Conservation (phyloP, 2,113 vertebrate species). For the Burhinus oedicnemus region DNA sequence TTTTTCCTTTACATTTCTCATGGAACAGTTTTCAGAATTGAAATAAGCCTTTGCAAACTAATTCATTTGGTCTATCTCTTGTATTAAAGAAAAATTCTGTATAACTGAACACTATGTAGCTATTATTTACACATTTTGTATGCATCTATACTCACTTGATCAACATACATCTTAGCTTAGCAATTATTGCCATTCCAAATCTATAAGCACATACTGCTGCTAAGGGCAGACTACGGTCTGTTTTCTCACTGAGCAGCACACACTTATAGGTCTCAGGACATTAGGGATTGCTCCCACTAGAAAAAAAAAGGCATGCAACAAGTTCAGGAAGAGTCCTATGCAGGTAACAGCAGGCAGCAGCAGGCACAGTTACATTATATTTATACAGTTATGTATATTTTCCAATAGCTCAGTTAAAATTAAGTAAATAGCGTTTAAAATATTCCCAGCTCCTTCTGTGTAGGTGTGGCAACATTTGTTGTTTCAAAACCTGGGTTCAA, state of each 20-base stretch:
- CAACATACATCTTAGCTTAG: not conserved
- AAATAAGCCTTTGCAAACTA: not conserved
- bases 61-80: not conserved
- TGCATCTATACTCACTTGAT: too few relatives aligned
- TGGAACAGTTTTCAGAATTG: not conserved
- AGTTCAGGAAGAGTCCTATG: not conserved
- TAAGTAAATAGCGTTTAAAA: not conserved
- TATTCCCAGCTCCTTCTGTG: not conserved
- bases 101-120: too few relatives aligned
- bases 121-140: too few relatives aligned
- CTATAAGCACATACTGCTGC: not conserved
- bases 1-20: not conserved
- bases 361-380: not conserved
- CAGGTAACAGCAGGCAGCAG: not conserved
- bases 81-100: not conserved
- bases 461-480: not conserved
- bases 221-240: not conserved
- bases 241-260: not conserved
- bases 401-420: not conserved
- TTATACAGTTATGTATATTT: not conserved
- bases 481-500: not conserved
- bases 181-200: not conserved
- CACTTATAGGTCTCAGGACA: not conserved
- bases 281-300: not conserved
- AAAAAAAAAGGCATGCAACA: not conserved